These are phyloP conservation scores for Trachelus tabidus DNA, from an alignment of 2,888 invertebrate species.

Conservation along the genomic window DNA sequence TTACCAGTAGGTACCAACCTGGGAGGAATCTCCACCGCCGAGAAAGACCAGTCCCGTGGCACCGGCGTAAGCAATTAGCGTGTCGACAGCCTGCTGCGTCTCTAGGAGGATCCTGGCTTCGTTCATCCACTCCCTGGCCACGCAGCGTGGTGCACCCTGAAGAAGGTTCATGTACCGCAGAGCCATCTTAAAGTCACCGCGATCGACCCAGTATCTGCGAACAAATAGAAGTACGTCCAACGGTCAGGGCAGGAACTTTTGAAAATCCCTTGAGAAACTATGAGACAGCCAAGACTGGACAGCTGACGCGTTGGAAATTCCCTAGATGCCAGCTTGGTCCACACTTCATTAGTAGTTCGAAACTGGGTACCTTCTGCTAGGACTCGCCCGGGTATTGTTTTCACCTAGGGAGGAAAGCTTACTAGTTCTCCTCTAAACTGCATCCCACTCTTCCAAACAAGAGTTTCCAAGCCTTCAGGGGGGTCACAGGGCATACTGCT, in stretches of 20 bases:
- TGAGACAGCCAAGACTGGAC: not conserved
- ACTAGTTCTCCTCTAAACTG: not conserved
- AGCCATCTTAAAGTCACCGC: conserved; percentile 87
- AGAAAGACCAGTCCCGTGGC: conserved; percentile 75
- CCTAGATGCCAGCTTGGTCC: not conserved
- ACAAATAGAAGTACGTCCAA: conserved; percentile 6
- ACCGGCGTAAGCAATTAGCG: conserved; percentile 89
- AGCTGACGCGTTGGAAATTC: conserved; percentile 1
- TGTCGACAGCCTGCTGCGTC: conserved; percentile 90
- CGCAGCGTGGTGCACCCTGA: conserved; percentile 86
- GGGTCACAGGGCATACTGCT: not conserved
- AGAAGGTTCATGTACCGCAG: conserved; percentile 88
- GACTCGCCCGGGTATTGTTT: not conserved
- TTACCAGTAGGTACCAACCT: conserved; percentile 40
- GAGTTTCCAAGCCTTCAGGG: not conserved
- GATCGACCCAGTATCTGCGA: conserved; percentile 84
- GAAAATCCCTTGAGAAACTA: conserved; percentile 7
- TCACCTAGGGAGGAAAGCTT: not conserved
- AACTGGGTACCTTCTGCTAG: conserved; percentile 1
- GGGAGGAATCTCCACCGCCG: conserved; percentile 50
- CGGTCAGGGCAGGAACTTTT: not conserved
- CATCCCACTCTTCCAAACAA: not conserved
- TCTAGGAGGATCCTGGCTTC: conserved; percentile 87
- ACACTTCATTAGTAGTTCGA: conserved; percentile 24
- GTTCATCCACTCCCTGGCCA: conserved; percentile 88